Conservation (phyloP, 2,888 invertebrate genomes). For the Lottia scabra region DNA sequence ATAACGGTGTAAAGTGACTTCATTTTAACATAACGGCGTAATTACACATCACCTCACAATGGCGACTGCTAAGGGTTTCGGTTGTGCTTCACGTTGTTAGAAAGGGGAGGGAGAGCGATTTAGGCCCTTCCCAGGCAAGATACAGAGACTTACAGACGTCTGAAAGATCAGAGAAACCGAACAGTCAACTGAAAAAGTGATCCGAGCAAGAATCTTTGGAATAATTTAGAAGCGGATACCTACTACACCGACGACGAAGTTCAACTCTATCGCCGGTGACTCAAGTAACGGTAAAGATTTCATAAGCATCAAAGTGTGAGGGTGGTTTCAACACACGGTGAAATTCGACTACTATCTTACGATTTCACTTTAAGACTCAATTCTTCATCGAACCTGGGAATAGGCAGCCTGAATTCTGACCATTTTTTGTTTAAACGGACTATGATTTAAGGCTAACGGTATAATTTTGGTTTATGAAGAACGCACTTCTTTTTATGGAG, state of each 20-base stretch:
- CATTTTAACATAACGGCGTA: slow-evolving; percentile 14
- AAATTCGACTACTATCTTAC: neutral
- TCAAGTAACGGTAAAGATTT: neutral
- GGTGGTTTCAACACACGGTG: neutral
- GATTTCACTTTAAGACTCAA: neutral
- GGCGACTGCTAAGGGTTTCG: slow-evolving; percentile 18
- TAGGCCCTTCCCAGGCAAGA: slow-evolving; percentile 19
- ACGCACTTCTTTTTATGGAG: neutral
- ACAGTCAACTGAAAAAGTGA: slow-evolving; percentile 3
- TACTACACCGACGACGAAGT: neutral
- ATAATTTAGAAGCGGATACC: neutral
- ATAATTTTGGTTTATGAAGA: neutral
- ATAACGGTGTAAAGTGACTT: neutral
- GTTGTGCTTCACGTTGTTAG: slow-evolving; percentile 11
- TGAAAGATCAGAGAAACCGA: slow-evolving; percentile 16
- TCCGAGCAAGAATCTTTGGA: slow-evolving; percentile 12
- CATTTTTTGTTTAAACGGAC: neutral
- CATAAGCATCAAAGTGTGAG: neutral
- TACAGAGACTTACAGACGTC: slow-evolving; percentile 15
- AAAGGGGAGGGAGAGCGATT: slow-evolving; percentile 16
- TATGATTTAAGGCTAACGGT: neutral
- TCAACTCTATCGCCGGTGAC: neutral
- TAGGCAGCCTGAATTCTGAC: slow-evolving; percentile 1
- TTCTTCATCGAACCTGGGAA: slow-evolving; percentile 2
- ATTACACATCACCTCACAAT: slow-evolving; percentile 23